Evolutionary conservation across 1,140 invertebrate species (phyloP), one percentile per base, ranked within the genome.

Genomic region (Planococcus citri): DNA sequence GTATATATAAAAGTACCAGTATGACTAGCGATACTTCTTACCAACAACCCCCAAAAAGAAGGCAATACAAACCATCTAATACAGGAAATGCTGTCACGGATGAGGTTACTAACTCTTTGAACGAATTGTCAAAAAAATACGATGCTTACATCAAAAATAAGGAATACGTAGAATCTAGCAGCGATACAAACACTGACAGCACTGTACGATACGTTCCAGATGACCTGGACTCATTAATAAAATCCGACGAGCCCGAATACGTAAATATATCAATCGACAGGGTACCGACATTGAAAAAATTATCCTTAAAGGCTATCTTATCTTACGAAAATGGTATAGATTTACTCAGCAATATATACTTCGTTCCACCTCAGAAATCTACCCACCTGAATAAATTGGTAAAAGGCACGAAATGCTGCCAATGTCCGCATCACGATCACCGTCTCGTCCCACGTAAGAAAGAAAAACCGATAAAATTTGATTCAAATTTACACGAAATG

Each of bases 401-500:
- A 14, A 51, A 51, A 51, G 41, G 41, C 17, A 20, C 41, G 6
- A 37, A 37, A 20, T 51, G 6, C 17, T 51, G 41, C n/a, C 41
- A 51, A 51, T 51, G 41, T 51, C 3, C 41, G 6, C 41, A 51
- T 17, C 41, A 51, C n/a, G 41, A 14, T 6, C 2, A 3, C 17
- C 41, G n/a, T 17, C 41, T 51, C 3, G 6, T 17, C 3, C 41
- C 41, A 9, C 41, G 41, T 51, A 51, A 51, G 17, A 51, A 51
- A 51, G n/a, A 3, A 14, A 51, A 20, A 51, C 41, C 10, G 3
- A 20, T 51, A 51, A 51, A 51, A 20, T 51, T 51, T 14, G 6
- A 51, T 3, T 17, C 41, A 2, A n/a, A 83, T 70, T 76, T 88
- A 57, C 76, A 88, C 14, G 85, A 88, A 73, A 81, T 86, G 58